phyloP scores from a whole-genome alignment of 2,797 vertebrate species.

The Amniataba percoides region DNA sequence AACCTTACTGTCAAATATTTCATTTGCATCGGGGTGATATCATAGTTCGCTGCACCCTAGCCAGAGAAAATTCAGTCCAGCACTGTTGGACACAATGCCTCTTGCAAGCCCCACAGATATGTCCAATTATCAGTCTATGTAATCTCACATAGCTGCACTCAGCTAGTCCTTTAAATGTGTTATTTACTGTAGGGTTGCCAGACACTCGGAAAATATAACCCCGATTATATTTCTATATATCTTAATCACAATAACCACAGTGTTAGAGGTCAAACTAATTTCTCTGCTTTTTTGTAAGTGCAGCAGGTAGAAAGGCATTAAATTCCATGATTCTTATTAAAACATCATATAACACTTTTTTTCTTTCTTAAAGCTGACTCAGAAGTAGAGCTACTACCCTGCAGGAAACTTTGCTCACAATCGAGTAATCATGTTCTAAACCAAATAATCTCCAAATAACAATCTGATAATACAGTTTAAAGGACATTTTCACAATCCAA shows the following conservation, averaged over 20 bases:
- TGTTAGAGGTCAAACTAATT: background rate
- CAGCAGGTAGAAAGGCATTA: background rate
- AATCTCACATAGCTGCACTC: background rate
- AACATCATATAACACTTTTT: background rate
- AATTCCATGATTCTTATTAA: background rate
- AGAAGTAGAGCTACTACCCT: background rate
- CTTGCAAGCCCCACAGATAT: background rate
- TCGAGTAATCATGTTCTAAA: background rate
- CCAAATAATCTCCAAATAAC: background rate
- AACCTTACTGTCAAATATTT: conserved; percentile 19
- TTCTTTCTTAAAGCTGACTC: background rate
- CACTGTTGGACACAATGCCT: background rate
- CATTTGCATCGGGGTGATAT: conserved; percentile 17
- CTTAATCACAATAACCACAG: background rate
- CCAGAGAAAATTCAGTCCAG: background rate
- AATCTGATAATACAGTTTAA: background rate
- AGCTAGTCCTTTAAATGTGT: background rate
- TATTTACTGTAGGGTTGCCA: background rate
- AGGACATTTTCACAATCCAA: background rate
- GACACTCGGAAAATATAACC: background rate
- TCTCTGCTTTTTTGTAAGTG: background rate
- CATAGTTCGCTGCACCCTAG: conserved; percentile 10
- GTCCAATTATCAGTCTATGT: background rate
- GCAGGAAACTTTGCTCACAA: background rate
- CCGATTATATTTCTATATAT: background rate